Percentiles rank a stretch among this genome's conserved stretches.
These are phyloP conservation scores for Drosophila trichaetosa DNA, from an alignment of 2,888 invertebrate species.

Conservation along the genomic window DNA sequence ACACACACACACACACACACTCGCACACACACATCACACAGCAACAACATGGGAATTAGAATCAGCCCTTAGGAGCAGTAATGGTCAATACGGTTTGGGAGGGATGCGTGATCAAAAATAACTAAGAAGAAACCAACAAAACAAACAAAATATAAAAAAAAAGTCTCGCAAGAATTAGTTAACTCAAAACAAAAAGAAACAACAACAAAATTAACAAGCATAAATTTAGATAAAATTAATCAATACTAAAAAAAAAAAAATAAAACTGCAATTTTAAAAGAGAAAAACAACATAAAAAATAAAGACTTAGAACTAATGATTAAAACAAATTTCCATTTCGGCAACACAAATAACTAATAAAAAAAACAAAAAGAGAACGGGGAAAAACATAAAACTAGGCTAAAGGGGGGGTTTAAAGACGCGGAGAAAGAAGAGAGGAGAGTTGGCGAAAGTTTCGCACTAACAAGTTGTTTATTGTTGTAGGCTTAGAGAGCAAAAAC, in stretches of 20 bases:
- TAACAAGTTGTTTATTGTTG: constrained; percentile 65
- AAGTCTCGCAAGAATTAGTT: constrained; percentile 22
- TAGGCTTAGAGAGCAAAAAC: constrained; percentile 54
- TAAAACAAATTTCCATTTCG: constrained; percentile 63
- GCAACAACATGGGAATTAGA: constrained; percentile 44
- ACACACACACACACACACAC: constrained; percentile 22
- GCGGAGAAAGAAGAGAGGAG: constrained; percentile 1
- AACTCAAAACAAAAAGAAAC: constrained; percentile 11
- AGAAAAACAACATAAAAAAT: constrained; percentile 43
- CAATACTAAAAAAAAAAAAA: constrained; percentile 28
- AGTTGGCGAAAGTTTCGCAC: constrained; percentile 17
- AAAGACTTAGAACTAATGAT: constrained; percentile 53
- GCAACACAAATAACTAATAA: constrained; percentile 34
- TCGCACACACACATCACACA: constrained; percentile 10
- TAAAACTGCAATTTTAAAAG: constrained; percentile 41
- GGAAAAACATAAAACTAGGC: constrained; percentile 16
- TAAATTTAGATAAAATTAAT: constrained; percentile 62
- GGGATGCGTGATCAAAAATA: constrained; percentile 84
- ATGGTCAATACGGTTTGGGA: constrained; percentile 82
- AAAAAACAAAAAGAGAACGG: constrained; percentile 14
- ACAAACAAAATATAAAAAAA: not conserved
- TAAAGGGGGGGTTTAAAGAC: not conserved
- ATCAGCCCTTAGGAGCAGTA: constrained; percentile 60
- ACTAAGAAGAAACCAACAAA: constrained; percentile 39
- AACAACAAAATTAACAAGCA: constrained; percentile 35